Percentiles rank a stretch among this genome's conserved stretches.
These are phyloP conservation scores for Amphipoea lucens DNA, from an alignment of 2,888 invertebrate species.

Conservation along the genomic window DNA sequence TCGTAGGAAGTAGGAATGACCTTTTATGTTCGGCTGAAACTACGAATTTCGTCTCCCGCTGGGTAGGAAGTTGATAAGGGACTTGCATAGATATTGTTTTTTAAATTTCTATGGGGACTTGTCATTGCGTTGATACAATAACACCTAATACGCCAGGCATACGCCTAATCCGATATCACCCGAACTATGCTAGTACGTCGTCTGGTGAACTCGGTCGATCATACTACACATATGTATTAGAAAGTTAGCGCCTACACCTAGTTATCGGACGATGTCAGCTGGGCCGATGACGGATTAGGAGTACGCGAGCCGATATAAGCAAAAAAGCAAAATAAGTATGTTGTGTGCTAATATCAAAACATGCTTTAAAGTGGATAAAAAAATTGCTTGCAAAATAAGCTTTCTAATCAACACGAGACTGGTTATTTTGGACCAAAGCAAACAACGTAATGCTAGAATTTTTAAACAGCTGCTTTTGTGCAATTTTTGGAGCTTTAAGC, in stretches of 20 bases:
- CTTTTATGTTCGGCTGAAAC: not conserved
- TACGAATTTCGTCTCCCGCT: not conserved
- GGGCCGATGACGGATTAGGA: not conserved
- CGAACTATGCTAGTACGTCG: not conserved
- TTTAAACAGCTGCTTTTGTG: constrained; percentile 20
- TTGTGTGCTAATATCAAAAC: not conserved
- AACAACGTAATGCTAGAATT: constrained; percentile 9
- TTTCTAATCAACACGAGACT: constrained; percentile 5
- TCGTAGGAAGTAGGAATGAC: too few species aligned
- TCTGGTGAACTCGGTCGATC: not conserved
- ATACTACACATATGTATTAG: not conserved
- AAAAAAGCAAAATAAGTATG: not conserved
- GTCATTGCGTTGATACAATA: not conserved
- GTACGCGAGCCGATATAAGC: not conserved
- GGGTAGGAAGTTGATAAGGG: fast-evolving
- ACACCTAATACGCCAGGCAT: not conserved
- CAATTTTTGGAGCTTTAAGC: constrained; percentile 4
- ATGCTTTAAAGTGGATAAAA: too few species aligned
- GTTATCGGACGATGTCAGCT: not conserved
- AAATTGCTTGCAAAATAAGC: not conserved
- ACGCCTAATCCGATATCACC: not conserved
- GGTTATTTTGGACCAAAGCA: not conserved
- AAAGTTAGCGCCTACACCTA: not conserved
- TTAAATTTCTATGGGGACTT: too few species aligned
- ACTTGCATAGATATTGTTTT: too few species aligned